Conservation (phyloP, 2,113 vertebrate species). For the Podarcis cretensis region DNA sequence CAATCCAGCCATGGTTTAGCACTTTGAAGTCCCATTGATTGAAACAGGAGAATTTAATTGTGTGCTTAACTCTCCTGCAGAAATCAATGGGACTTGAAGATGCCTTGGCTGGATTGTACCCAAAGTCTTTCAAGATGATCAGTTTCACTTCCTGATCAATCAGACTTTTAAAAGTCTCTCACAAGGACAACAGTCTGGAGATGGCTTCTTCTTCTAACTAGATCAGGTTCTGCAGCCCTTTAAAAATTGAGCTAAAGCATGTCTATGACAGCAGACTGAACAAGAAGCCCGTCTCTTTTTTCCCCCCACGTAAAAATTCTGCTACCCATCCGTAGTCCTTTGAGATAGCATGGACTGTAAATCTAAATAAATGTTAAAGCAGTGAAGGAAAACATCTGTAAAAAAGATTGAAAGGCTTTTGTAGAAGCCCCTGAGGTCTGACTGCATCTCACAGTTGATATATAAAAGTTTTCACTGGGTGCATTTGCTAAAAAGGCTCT, state of each 20-base stretch:
- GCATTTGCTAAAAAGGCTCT: not conserved
- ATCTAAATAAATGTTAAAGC: slow-evolving; percentile 13
- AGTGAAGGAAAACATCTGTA: not conserved
- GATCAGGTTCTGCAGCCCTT: not conserved
- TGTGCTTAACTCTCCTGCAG: not conserved
- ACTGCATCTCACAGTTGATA: not conserved
- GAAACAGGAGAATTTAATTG: not conserved
- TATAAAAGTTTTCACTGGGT: not conserved
- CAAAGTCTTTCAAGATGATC: not conserved
- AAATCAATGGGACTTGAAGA: not conserved
- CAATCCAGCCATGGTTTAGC: not conserved
- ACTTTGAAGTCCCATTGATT: not conserved
- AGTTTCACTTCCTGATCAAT: not conserved
- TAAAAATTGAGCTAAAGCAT: not conserved
- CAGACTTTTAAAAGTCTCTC: not conserved
- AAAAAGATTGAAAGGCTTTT: not conserved
- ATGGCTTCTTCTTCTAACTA: not conserved
- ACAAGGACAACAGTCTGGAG: not conserved
- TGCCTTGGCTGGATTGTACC: not conserved
- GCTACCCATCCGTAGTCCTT: not conserved
- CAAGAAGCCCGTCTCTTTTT: not conserved
- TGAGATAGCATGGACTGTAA: not conserved
- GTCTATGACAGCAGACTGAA: not conserved
- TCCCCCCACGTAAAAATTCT: not conserved
- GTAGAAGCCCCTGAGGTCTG: not conserved